A percentile compares a stretch with the other conserved stretches of the same genome.
Evolutionary conservation across 1,140 invertebrate species (phyloP).

Genomic region (Samia ricini): DNA sequence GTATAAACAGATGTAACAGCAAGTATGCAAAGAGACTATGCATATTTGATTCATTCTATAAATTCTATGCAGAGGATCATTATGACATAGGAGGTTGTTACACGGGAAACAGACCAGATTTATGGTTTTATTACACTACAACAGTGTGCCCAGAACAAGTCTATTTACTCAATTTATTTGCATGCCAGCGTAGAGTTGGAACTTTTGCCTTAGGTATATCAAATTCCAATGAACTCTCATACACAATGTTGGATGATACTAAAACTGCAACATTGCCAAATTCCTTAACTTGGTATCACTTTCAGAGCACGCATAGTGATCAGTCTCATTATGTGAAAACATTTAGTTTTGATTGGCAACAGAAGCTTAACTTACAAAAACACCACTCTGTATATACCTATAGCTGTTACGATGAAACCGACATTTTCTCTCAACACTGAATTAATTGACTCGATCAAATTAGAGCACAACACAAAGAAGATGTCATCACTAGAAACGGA

Average conservation of each 20-base stretch:
- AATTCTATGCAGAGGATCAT: constrained; percentile 33
- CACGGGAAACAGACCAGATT: constrained; percentile 32
- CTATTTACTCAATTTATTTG: constrained; percentile 54
- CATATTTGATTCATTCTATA: constrained; percentile 44
- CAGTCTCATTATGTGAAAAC: constrained; percentile 48
- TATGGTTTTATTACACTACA: constrained; percentile 56
- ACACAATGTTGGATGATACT: constrained; percentile 7
- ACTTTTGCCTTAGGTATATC: constrained; percentile 41
- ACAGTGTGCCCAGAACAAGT: constrained; percentile 34
- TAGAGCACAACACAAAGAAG: constrained; percentile 36
- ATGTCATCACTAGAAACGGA: constrained; percentile 37
- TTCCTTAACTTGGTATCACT: constrained; percentile 33
- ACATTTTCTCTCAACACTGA: constrained; percentile 28
- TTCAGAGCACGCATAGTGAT: constrained; percentile 31
- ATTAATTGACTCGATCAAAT: constrained; percentile 42
- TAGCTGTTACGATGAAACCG: constrained; percentile 35
- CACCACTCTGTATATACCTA: constrained; percentile 39
- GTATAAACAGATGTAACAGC: constrained; percentile 40
- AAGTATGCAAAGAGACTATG: constrained; percentile 37
- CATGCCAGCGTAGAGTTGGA: constrained; percentile 43
- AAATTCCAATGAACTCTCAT: constrained; percentile 26
- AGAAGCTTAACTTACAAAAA: constrained; percentile 11
- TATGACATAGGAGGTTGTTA: constrained; percentile 61
- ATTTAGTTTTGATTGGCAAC: constrained; percentile 27
- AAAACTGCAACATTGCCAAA: constrained; percentile 16